Conservation (phyloP, 2,113 vertebrate species). For the Cynopterus brachyotis region DNA sequence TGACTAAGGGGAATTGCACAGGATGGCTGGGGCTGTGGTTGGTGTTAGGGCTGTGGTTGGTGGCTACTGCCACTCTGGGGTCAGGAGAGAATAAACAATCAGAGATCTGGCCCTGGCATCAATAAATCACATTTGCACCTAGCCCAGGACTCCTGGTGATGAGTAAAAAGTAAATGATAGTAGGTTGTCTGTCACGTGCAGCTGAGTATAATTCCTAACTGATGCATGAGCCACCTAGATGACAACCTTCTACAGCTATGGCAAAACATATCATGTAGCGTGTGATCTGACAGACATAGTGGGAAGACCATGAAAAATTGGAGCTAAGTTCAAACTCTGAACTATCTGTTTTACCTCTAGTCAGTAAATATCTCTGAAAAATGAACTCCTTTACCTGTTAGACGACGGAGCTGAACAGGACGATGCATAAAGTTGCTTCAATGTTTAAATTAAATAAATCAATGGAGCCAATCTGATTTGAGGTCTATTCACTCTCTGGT, state of each 20-base stretch:
- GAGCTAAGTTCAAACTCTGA: not conserved
- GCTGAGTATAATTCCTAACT: not conserved
- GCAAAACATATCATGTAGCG: not conserved
- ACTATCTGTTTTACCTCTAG: not conserved
- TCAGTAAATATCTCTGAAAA: not conserved
- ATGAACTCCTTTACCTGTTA: not conserved
- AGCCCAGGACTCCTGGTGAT: not conserved
- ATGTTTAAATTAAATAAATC: not conserved
- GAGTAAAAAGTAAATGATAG: not conserved
- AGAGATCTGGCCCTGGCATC: not conserved
- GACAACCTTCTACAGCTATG: not conserved
- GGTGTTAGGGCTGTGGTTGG: not conserved
- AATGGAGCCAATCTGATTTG: not conserved
- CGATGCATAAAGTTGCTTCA: not conserved
- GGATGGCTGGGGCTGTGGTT: not conserved
- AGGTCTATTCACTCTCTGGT: not conserved
- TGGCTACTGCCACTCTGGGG: not conserved
- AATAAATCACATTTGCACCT: not conserved
- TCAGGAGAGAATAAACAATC: not conserved
- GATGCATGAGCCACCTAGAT: not conserved
- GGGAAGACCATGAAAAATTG: not conserved
- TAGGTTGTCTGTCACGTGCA: not conserved
- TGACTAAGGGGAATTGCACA: not conserved
- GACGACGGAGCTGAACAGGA: not conserved
- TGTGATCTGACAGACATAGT: rapidly evolving